Evolutionary conservation across 2,888 invertebrate species (phyloP).

Genomic region (Cephus pygmeus): DNA sequence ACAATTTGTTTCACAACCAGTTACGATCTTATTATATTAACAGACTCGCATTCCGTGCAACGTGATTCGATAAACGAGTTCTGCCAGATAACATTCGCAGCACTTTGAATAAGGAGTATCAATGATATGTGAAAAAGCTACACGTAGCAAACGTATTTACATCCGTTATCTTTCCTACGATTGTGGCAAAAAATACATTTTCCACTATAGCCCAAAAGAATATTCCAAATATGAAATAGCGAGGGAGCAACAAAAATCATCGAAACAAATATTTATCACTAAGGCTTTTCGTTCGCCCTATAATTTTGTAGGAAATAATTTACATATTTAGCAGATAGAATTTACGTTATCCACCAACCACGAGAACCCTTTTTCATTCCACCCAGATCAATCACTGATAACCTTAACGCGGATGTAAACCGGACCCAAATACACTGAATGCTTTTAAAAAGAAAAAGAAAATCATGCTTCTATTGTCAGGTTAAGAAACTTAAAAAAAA

Average conservation of each 20-base stretch:
- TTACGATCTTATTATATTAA: too few relatives aligned
- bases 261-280: neutral
- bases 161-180: neutral
- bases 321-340: too few relatives aligned
- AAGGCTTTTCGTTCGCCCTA: neutral
- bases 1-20: neutral
- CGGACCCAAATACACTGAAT: too few relatives aligned
- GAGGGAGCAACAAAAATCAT: neutral
- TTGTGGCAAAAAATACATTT: neutral
- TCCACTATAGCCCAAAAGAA: neutral
- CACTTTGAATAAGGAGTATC: neutral
- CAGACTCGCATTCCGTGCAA: neutral
- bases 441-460: too few relatives aligned
- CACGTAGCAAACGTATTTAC: neutral
- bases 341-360: too few relatives aligned
- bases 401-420: too few relatives aligned
- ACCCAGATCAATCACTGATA: neutral
- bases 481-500: too few relatives aligned
- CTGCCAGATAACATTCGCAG: neutral
- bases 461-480: too few relatives aligned
- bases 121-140: neutral
- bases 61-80: neutral
- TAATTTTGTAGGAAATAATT: too few relatives aligned
- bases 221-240: neutral
- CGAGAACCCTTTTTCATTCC: too few relatives aligned